Conservation (phyloP, 1,140 invertebrate species). For the Musca domestica region DNA sequence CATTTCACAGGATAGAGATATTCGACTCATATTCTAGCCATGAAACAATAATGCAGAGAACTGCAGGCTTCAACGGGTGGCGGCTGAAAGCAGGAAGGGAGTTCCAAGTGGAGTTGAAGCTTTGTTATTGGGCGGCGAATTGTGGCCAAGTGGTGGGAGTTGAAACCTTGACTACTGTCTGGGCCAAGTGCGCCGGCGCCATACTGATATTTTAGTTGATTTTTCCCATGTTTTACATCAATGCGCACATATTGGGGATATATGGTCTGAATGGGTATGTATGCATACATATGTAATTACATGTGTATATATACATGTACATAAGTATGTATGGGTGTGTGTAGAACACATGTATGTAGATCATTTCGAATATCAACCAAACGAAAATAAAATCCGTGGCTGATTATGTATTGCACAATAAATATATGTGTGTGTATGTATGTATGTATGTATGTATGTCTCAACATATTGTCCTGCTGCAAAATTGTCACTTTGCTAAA, state of each 20-base stretch:
- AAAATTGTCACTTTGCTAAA: conserved; percentile 5
- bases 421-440: too few relatives aligned
- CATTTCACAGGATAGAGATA: conserved; percentile 8
- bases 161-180: conserved; percentile 3
- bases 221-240: not conserved
- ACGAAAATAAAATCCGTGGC: too few relatives aligned
- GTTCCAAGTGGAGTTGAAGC: not conserved
- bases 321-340: too few relatives aligned
- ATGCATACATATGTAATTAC: too few relatives aligned
- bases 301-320: too few relatives aligned
- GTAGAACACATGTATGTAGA: not conserved
- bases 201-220: not conserved
- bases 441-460: not conserved
- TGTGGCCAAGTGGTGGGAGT: too few relatives aligned
- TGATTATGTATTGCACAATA: too few relatives aligned
- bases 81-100: not conserved
- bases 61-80: not conserved
- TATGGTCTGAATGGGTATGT: too few relatives aligned
- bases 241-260: too few relatives aligned
- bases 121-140: not conserved
- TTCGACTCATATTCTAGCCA: conserved; percentile 4
- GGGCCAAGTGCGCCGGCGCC: not conserved
- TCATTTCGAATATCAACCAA: not conserved
- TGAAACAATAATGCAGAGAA: not conserved
- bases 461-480: not conserved